These are phyloP conservation scores for Podarcis siculus DNA, from an alignment of 2,797 vertebrate species.

Conservation along the genomic window DNA sequence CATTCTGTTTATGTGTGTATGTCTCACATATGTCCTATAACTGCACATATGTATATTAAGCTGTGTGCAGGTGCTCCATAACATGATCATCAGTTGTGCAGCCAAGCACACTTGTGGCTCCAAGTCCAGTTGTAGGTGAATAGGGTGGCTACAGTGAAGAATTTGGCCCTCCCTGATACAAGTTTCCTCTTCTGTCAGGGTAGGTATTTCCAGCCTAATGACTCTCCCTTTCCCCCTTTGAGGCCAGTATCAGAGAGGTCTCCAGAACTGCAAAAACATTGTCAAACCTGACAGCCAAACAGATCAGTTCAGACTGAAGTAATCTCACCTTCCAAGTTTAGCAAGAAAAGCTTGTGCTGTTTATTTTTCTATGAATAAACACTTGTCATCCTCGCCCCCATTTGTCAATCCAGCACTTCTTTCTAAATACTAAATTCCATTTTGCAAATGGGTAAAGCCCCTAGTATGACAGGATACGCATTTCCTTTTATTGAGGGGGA, in stretches of 20 bases:
- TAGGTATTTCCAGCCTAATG: conserved; percentile 1
- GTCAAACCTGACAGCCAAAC: neutral
- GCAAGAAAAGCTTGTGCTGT: neutral
- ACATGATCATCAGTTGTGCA: neutral
- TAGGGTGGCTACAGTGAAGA: neutral
- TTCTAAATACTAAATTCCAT: neutral
- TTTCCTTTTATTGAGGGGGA: neutral
- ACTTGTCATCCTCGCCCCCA: neutral
- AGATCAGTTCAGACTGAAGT: neutral
- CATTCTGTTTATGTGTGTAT: too few species aligned
- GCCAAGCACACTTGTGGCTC: neutral
- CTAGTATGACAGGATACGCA: neutral
- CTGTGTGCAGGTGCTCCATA: neutral
- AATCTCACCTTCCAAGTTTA: conserved; percentile 8
- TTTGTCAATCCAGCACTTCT: neutral
- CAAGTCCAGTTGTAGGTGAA: neutral
- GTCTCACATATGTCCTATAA: neutral
- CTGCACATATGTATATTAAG: too few species aligned
- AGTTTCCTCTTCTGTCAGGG: neutral
- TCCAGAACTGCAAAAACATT: conserved; percentile 3
- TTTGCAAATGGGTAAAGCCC: neutral
- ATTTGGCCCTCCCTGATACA: neutral
- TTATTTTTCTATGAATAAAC: conserved; percentile 16
- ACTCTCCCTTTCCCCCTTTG: neutral
- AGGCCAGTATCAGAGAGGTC: neutral